phyloP scores from a whole-genome alignment of 1,140 invertebrate genomes.

The Aphidius gifuensis region DNA sequence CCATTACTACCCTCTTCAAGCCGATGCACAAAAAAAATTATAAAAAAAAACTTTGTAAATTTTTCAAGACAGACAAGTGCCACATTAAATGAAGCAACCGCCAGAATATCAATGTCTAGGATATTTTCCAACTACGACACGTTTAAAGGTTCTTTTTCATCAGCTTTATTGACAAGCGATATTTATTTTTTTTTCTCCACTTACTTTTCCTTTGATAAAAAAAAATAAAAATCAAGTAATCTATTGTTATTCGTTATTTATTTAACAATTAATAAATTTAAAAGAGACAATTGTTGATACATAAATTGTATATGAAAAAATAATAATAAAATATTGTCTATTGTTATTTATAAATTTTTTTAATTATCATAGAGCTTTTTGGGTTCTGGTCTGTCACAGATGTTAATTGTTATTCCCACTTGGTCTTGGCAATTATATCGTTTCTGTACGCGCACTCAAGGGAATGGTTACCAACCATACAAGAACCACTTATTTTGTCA shows the following conservation, averaged over 20 bases:
- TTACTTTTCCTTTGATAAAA: background rate
- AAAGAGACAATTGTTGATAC: background rate
- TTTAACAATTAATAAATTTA: no score
- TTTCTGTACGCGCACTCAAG: slow-evolving; percentile 9
- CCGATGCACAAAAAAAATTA: background rate
- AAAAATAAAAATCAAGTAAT: no score
- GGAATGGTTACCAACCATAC: background rate
- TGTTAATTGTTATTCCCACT: slow-evolving; percentile 23
- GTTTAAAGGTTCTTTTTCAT: background rate
- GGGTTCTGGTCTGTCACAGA: background rate
- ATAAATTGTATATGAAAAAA: background rate
- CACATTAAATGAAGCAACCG: slow-evolving; percentile 36
- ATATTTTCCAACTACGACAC: background rate
- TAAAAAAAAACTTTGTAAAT: background rate
- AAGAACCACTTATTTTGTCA: background rate
- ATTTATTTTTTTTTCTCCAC: background rate
- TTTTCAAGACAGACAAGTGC: slow-evolving; percentile 33
- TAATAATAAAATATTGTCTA: background rate
- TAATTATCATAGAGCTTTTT: background rate
- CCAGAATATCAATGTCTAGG: slow-evolving; percentile 41
- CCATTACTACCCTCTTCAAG: slow-evolving; percentile 33
- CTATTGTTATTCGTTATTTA: no score
- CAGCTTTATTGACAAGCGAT: slow-evolving; percentile 5
- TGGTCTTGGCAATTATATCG: slow-evolving; percentile 17
- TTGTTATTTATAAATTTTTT: background rate